Evolutionary conservation across 1,140 invertebrate species (phyloP), one percentile per base, ranked within the genome.

Genomic region (Saccostrea cuccullata): DNA sequence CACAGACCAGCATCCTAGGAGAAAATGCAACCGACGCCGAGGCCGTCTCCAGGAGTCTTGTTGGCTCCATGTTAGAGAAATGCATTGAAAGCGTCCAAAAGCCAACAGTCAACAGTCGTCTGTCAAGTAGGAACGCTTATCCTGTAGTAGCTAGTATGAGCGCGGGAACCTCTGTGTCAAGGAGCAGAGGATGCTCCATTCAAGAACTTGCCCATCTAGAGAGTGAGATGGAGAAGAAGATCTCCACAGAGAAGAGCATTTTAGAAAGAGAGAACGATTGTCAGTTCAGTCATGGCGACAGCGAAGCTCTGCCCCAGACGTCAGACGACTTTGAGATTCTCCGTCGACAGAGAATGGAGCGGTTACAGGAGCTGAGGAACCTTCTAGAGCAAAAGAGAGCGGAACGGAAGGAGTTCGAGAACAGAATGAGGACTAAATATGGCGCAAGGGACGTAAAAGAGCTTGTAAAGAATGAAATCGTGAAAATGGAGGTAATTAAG

Each of bases 251-350:
- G 12, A 77, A 77, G 30, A 77, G 26, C 2, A 77, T 9, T 15
- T 15, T 77, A 15, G 70, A 77, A 36, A 12, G 26, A 36, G 70
- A 77, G 26, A 77, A 77, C 70, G 70, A 77, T 36, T 36, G 26
- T 36, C 70, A 77, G 26, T 77, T 77, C 15, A 36, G 70, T 26
- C 70, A 77, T 17, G 70, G 70, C 13, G 70, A 77, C 26, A 26
- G 70, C 23, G 70, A 77, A 26, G 70, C 26, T 77, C 26, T 77
- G 70, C 70, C 13, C 9, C 70, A 36, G 26, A 30, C 70, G 3
- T 30, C 70, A 77, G 70, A 77, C 70, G 26, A 77, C 26, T 36
- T 77, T 30, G 70, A 77, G 15, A 12, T 36, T 77, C 70, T 77
- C 26, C 70, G 70, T 12, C 70, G 70, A 8, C 70, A 77, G 30